These are phyloP conservation scores for Calcarius ornatus DNA, from an alignment of 2,113 vertebrate genomes.

Conservation along the genomic window DNA sequence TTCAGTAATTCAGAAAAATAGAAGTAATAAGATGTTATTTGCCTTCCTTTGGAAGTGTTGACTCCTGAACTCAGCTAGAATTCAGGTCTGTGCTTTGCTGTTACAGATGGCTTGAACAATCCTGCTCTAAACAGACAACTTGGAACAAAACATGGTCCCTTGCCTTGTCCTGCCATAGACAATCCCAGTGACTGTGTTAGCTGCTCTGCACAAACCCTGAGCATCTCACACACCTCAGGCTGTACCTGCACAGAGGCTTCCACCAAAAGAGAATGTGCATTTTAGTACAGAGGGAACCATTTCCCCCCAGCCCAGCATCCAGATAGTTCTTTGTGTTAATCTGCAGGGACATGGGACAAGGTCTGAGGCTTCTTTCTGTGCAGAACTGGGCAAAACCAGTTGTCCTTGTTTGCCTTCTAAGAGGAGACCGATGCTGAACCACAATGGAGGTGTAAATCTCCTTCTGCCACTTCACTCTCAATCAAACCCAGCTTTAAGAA, in stretches of 20 bases:
- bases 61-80: background rate
- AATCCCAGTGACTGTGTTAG: accelerated
- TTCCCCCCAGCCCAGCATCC: background rate
- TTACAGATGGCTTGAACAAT: background rate
- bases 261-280: accelerated
- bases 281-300: background rate
- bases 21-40: background rate
- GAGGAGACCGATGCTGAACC: background rate
- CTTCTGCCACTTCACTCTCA: background rate
- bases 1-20: background rate
- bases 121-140: background rate
- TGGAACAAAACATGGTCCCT: background rate
- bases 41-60: background rate
- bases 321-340: background rate
- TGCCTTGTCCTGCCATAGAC: background rate
- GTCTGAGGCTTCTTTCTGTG: background rate
- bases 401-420: background rate
- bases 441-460: background rate
- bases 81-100: background rate
- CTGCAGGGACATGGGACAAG: background rate
- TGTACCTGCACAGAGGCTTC: background rate
- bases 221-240: background rate
- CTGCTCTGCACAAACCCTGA: background rate
- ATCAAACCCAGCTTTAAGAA: background rate
- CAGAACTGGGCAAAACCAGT: background rate